Conservation (phyloP, 2,888 invertebrate species). For the Melanostoma mellinum region DNA sequence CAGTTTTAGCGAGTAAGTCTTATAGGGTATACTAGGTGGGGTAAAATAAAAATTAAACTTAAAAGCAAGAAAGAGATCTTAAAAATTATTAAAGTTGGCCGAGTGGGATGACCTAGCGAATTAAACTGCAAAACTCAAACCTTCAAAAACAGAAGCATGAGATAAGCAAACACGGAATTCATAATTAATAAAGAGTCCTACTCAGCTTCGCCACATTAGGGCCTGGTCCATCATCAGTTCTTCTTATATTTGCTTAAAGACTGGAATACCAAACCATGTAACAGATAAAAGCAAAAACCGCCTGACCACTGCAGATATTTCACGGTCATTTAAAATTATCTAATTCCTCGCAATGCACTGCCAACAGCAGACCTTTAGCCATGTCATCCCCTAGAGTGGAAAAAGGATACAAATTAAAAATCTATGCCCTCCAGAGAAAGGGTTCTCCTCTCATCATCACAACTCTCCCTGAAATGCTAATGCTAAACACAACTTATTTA, state of each 20-base stretch:
- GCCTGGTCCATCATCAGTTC: slow-evolving; percentile 26
- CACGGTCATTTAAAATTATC: slow-evolving; percentile 72
- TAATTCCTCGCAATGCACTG: slow-evolving; percentile 58
- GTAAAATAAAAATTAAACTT: no score
- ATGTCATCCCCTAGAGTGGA: slow-evolving; percentile 56
- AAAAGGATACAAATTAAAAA: slow-evolving; percentile 70
- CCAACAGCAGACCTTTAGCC: slow-evolving; percentile 60
- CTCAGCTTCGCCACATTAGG: slow-evolving; percentile 11
- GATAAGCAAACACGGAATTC: slow-evolving; percentile 10
- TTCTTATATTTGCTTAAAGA: slow-evolving; percentile 11
- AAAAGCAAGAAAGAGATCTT: no score
- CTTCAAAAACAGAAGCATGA: slow-evolving; percentile 34
- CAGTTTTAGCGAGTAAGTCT: no score
- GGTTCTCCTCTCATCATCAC: slow-evolving; percentile 29
- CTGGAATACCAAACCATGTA: slow-evolving; percentile 4
- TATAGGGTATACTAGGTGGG: no score
- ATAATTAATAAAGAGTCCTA: slow-evolving; percentile 29
- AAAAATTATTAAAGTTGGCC: no score
- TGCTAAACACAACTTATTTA: slow-evolving; percentile 65
- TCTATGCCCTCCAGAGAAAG: slow-evolving; percentile 43
- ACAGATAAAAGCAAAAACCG: slow-evolving; percentile 3
- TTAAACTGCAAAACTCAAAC: neutral
- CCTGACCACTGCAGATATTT: slow-evolving; percentile 69
- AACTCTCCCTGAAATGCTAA: slow-evolving; percentile 5
- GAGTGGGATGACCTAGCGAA: no score